phyloP scores from a whole-genome alignment of 2,888 invertebrate genomes.

The Parnassius orleans region DNA sequence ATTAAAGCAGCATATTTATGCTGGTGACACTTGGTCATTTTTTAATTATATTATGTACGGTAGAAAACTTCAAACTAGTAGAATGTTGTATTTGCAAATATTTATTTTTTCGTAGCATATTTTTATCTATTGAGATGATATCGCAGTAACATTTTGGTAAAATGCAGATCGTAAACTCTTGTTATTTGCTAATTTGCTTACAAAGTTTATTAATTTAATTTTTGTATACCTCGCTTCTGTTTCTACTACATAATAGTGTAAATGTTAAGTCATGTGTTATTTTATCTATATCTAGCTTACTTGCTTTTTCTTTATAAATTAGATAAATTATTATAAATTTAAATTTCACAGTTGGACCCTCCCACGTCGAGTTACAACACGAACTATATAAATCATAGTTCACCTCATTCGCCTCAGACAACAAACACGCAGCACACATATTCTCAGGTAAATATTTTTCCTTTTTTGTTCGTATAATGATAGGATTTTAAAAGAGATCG shows the following conservation, averaged over 20 bases:
- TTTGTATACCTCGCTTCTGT: constrained; percentile 14
- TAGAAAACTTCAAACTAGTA: too few species aligned
- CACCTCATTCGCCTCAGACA: constrained; percentile 70
- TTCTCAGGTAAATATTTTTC: constrained; percentile 54
- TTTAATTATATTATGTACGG: too few species aligned
- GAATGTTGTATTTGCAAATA: too few species aligned
- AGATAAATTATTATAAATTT: constrained; percentile 11
- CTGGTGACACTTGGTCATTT: too few species aligned
- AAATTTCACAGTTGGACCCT: constrained; percentile 59
- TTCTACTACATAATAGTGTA: constrained; percentile 13
- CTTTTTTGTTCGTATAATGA: not conserved
- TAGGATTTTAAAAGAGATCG: too few species aligned
- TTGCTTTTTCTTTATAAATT: constrained; percentile 39
- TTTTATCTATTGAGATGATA: not conserved
- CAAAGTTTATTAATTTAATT: constrained; percentile 1
- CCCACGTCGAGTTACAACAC: constrained; percentile 69
- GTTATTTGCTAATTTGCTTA: constrained; percentile 17
- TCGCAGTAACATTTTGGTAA: not conserved
- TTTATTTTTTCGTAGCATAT: too few species aligned
- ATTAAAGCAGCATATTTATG: too few species aligned
- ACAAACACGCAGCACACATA: constrained; percentile 71
- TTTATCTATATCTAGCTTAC: constrained; percentile 26
- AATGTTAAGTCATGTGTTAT: constrained; percentile 19
- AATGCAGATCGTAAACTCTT: not conserved
- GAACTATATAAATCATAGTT: constrained; percentile 71